Base-by-base conservation (phyloP, 1,140 invertebrate species). In the Monochamus saltuarius region DNA sequence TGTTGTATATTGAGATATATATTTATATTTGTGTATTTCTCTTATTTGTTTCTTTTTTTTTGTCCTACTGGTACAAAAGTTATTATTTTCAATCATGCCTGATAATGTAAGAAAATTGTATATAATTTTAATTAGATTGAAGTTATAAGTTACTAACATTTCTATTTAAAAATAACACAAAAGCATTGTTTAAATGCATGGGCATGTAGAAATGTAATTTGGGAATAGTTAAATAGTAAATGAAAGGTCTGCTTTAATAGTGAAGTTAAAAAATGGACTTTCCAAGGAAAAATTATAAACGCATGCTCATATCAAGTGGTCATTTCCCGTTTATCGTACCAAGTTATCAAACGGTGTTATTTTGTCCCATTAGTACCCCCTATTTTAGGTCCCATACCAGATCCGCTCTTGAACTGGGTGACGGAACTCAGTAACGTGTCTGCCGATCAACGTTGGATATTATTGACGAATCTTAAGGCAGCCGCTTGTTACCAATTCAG, bases 401-500 rank as follows among this genome's bases (percentile, higher is more conserved):
- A 92, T 75, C 85, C 89, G 0, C 75, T 91, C 1, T 75, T 90
- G 19, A 92, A 91, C 72, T 98, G 95, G 96, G 82, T 91, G 56
- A 94, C 91, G 0, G 91, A 94, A 70, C 78, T 90, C 37, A 88
- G 88, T 64, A 96, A 97, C 71, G 89, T 97, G 6, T 90, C 91
- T 0, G 84, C 90, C 1, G 81, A 84, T 47, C 84, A 85, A 56
- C 85, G 90, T 17, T 94, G 88, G 84, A 83, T 91, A 3, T 74
- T 97, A 13, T 78, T 97, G 2, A 87, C 85, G 16, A 91, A 91
- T 73, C 80, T 99, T 22, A 94, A 95, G 79, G 96, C 97, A 0
- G 94, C 97, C 0, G 89, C 92, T 1, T 89, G 90, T 0, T 99
- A 98, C 79, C 94, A 98, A 75, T 99, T 99, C 77, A 82, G 95